Percentiles rank a stretch among this genome's conserved stretches.
phyloP scores from a whole-genome alignment of 2,888 invertebrate genomes.

The Melinaea menophilus region DNA sequence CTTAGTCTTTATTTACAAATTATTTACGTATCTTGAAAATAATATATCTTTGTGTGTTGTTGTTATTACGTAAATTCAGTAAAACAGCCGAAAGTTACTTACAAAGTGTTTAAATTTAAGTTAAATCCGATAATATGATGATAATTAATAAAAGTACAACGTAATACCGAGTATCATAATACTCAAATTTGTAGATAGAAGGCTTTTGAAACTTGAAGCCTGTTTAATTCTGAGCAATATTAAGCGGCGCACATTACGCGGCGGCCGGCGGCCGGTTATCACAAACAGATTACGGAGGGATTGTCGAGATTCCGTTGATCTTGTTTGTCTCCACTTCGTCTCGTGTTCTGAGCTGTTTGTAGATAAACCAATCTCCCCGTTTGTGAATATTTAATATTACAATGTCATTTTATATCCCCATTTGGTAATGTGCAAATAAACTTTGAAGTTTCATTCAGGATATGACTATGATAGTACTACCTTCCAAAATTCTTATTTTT shows the following conservation, averaged over 20 bases:
- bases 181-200: conserved; percentile 1
- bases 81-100: too few species aligned
- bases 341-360: conserved; percentile 9
- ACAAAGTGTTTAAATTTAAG: too few species aligned
- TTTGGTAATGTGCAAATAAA: too few species aligned
- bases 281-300: conserved; percentile 25
- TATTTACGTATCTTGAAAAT: too few species aligned
- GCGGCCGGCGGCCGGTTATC: conserved; percentile 10
- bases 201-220: conserved; percentile 24
- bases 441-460: too few species aligned
- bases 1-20: too few species aligned
- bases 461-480: too few species aligned
- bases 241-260: conserved; percentile 9
- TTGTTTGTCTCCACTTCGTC: conserved; percentile 22
- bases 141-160: not conserved
- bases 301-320: conserved; percentile 15
- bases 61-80: too few species aligned
- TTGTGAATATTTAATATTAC: not conserved
- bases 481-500: too few species aligned
- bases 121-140: too few species aligned
- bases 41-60: too few species aligned
- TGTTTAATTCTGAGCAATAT: conserved; percentile 18
- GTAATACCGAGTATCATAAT: not conserved
- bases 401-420: too few species aligned
- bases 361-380: not conserved